These are phyloP conservation scores for Triplophysa bombifrons DNA, from an alignment of 2,797 vertebrate species.

Conservation along the genomic window DNA sequence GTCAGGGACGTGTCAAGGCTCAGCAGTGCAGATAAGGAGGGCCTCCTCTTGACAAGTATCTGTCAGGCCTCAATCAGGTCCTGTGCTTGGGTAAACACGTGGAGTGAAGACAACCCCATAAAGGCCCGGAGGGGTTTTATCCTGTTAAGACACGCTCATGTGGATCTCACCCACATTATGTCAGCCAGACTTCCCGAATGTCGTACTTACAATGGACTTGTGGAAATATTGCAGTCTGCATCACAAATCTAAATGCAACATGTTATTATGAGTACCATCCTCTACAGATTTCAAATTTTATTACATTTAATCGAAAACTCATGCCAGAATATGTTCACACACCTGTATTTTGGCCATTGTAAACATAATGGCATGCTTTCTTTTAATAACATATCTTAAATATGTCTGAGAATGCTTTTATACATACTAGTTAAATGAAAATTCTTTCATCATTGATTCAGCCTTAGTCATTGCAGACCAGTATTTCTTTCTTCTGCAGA, in stretches of 20 bases:
- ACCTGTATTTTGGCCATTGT: not conserved
- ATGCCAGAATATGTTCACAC: constrained; percentile 12
- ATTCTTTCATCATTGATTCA: no score
- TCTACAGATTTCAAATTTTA: constrained; percentile 25
- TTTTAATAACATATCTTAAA: constrained; percentile 28
- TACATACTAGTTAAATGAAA: no score
- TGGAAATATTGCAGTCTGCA: not conserved
- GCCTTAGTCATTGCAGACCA: no score
- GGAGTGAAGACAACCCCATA: constrained; percentile 41
- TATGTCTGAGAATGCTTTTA: constrained; percentile 19
- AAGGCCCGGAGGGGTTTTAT: constrained; percentile 63
- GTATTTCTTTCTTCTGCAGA: no score
- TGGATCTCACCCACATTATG: not conserved
- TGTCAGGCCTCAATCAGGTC: constrained; percentile 44
- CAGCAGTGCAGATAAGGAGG: constrained; percentile 37
- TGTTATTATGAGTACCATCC: not conserved
- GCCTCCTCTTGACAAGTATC: constrained; percentile 43
- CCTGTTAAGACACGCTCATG: constrained; percentile 72
- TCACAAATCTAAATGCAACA: constrained; percentile 1
- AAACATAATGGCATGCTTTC: constrained; percentile 25
- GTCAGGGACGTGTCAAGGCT: constrained; percentile 46
- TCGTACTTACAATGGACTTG: not conserved
- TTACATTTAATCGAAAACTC: constrained; percentile 23
- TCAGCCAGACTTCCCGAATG: not conserved
- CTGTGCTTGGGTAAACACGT: constrained; percentile 46